Conservation (phyloP, 35 echinoderm and acorn worm genomes). For the Hemicentrotus pulcherrimus region DNA sequence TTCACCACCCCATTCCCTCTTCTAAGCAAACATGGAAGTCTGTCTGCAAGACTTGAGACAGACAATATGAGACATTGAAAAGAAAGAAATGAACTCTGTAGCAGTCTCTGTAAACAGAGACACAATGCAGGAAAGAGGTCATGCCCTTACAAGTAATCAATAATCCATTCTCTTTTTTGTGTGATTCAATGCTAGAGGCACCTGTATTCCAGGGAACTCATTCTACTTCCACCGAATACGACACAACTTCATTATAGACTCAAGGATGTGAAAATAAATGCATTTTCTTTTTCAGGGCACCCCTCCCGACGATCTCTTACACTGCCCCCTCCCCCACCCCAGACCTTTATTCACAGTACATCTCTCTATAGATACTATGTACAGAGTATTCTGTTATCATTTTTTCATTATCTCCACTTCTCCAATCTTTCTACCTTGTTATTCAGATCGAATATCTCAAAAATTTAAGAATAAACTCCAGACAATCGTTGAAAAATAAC, state of each 20-base stretch:
- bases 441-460: background rate
- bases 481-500: background rate
- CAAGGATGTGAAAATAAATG: background rate
- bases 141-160: background rate
- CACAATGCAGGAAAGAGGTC: conserved; percentile 8
- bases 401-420: background rate
- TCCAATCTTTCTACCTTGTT: background rate
- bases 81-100: background rate
- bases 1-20: background rate
- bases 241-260: background rate
- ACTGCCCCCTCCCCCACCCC: background rate
- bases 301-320: background rate
- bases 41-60: background rate
- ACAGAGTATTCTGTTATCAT: background rate
- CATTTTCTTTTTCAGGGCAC: background rate
- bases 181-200: background rate
- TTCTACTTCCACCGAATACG: background rate
- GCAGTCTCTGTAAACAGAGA: background rate
- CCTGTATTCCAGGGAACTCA: background rate
- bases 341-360: background rate
- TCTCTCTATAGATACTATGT: no score
- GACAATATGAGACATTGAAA: background rate
- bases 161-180: conserved; percentile 6
- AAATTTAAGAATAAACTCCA: background rate
- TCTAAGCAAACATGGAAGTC: background rate